These are phyloP conservation scores for Falco peregrinus DNA, from an alignment of 2,797 vertebrate species.

Conservation along the genomic window DNA sequence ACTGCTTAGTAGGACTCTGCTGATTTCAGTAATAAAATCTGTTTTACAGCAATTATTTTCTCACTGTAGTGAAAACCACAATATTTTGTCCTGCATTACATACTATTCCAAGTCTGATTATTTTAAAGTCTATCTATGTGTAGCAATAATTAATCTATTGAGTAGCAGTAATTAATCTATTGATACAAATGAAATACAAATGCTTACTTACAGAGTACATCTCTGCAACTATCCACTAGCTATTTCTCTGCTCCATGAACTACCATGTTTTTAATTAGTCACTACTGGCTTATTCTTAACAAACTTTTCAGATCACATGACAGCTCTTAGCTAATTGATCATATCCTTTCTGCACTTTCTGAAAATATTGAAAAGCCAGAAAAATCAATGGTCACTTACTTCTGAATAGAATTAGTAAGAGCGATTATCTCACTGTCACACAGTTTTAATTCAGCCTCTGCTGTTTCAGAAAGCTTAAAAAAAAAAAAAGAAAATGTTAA, in stretches of 20 bases:
- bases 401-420: constrained; percentile 76
- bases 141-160: too few species aligned
- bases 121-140: too few species aligned
- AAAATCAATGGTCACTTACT: constrained; percentile 65
- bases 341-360: not conserved
- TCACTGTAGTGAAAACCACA: not conserved
- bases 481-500: not conserved
- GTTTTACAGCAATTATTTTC: not conserved
- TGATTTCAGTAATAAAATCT: not conserved
- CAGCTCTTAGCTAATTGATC: not conserved
- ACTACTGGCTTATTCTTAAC: not conserved
- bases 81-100: not conserved
- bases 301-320: not conserved
- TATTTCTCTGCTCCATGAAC: not conserved
- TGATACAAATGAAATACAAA: too few species aligned
- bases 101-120: not conserved
- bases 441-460: constrained; percentile 38
- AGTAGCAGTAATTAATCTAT: not conserved
- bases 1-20: not conserved
- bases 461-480: constrained; percentile 57
- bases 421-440: constrained; percentile 62
- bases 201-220: not conserved
- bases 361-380: not conserved
- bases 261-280: not conserved
- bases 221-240: not conserved